Conservation (phyloP, 1,140 invertebrate genomes). For the Hylyphantes graminicola region DNA sequence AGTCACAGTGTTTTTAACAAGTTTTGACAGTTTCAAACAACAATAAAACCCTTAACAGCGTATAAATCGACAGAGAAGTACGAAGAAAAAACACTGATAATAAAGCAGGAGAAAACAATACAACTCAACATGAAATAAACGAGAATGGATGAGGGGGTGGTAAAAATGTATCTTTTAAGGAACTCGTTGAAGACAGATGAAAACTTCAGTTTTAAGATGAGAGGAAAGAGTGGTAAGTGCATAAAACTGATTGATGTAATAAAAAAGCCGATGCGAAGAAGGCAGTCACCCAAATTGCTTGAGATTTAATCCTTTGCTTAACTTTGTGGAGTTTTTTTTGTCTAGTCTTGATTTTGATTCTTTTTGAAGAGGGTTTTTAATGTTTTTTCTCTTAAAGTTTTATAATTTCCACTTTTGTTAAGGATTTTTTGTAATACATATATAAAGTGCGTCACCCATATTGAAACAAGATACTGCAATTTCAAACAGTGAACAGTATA, state of each 20-base stretch:
- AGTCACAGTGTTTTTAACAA: conserved; percentile 47
- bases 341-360: too few relatives aligned
- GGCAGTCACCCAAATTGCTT: too few relatives aligned
- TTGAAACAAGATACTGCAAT: too few relatives aligned
- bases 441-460: too few relatives aligned
- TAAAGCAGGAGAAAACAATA: neutral
- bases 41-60: conserved; percentile 19
- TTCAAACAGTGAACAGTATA: too few relatives aligned
- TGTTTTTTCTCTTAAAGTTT: too few relatives aligned
- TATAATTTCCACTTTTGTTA: too few relatives aligned
- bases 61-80: conserved; percentile 32
- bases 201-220: conserved; percentile 41
- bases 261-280: neutral
- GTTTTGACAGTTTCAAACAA: conserved; percentile 39
- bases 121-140: conserved; percentile 41
- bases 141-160: conserved; percentile 22
- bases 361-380: too few relatives aligned
- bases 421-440: too few relatives aligned
- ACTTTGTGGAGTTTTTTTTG: too few relatives aligned
- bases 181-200: neutral
- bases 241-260: conserved; percentile 48
- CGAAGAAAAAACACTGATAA: neutral
- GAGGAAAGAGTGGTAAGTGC: conserved; percentile 14
- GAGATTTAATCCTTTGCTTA: too few relatives aligned
- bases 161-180: conserved; percentile 40